phyloP scores from a whole-genome alignment of 1,140 invertebrate species.

The Hermetia illucens region DNA sequence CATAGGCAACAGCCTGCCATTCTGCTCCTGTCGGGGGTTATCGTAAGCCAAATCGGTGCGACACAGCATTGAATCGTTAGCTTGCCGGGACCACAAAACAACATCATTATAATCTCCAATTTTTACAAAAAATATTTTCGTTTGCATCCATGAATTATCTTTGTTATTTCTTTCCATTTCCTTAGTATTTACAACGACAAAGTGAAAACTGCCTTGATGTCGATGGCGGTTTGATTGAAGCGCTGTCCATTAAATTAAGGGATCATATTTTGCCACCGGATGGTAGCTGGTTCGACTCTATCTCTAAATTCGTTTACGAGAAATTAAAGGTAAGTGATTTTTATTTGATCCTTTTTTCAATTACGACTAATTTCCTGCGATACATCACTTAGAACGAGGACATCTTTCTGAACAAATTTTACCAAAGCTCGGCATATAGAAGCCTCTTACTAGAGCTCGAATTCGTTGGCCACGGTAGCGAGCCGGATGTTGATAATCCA shows the following conservation, averaged over 20 bases:
- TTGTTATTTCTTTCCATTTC: background rate
- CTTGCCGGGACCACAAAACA: too few species aligned
- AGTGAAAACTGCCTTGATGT: conserved; percentile 3
- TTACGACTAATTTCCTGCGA: background rate
- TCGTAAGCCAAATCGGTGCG: too few species aligned
- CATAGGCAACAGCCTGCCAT: too few species aligned
- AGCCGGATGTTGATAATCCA: background rate
- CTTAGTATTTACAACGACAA: background rate
- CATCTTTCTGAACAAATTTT: conserved; percentile 7
- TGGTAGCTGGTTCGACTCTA: conserved; percentile 7
- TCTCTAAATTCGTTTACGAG: conserved; percentile 7
- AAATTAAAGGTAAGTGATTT: conserved; percentile 5
- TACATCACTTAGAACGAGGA: conserved; percentile 4
- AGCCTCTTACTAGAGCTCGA: conserved; percentile 5
- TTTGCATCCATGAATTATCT: too few species aligned
- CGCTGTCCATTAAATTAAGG: conserved; percentile 4
- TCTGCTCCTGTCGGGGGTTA: too few species aligned
- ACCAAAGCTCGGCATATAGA: conserved; percentile 5
- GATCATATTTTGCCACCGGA: conserved; percentile 3
- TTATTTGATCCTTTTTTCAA: background rate
- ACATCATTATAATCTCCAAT: too few species aligned
- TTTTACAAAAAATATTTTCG: too few species aligned
- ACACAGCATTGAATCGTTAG: too few species aligned
- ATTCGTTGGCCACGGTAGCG: background rate
- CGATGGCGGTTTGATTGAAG: conserved; percentile 6